phyloP scores from a whole-genome alignment of 2,888 invertebrate species.

The Xestia ashworthii region DNA sequence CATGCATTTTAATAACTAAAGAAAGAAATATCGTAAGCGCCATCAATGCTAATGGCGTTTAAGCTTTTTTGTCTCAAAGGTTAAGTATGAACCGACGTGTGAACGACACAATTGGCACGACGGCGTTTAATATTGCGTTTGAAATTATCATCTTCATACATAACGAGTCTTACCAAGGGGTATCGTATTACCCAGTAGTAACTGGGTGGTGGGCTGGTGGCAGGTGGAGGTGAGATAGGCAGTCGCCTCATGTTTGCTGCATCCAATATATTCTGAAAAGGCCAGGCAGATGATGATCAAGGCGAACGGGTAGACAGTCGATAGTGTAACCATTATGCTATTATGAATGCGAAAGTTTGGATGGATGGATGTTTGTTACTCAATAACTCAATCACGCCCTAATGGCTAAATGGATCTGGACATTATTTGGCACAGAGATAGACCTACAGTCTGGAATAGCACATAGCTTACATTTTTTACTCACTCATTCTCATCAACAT shows the following conservation, averaged over 20 bases:
- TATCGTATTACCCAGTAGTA: background rate
- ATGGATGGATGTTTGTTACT: too few relatives aligned
- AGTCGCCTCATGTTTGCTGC: background rate
- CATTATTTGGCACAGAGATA: too few relatives aligned
- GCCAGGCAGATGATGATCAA: background rate
- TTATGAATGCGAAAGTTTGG: too few relatives aligned
- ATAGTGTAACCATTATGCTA: background rate
- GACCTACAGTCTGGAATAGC: too few relatives aligned
- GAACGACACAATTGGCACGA: constrained; percentile 17
- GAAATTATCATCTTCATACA: background rate
- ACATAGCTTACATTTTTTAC: too few relatives aligned
- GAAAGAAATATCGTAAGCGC: constrained; percentile 1
- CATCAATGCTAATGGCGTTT: background rate
- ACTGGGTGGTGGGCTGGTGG: background rate
- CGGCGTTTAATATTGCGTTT: background rate
- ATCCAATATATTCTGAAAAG: background rate
- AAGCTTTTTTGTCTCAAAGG: background rate
- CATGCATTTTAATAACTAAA: constrained; percentile 18
- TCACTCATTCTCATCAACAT: too few relatives aligned
- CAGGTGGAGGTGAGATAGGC: background rate
- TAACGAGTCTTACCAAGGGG: background rate
- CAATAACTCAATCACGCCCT: too few relatives aligned
- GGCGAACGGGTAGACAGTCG: background rate
- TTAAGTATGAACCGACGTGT: constrained; percentile 8
- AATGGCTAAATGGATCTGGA: too few relatives aligned